These are phyloP conservation scores for Metellina segmentata DNA, from an alignment of 2,888 invertebrate species.

Conservation along the genomic window DNA sequence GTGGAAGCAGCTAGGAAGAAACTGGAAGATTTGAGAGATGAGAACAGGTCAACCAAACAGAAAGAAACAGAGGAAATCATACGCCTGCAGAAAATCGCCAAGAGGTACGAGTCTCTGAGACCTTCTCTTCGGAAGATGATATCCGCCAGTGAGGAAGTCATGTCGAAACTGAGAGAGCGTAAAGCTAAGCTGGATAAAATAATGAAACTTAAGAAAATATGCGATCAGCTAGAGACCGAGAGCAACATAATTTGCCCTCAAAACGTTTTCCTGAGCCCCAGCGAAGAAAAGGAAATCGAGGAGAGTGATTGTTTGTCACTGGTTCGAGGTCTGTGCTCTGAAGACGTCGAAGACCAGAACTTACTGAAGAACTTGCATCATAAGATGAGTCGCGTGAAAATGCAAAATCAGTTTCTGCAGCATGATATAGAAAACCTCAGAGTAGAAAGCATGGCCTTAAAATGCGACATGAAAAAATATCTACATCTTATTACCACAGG, in stretches of 20 bases:
- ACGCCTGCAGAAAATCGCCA: constrained; percentile 37
- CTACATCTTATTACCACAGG: constrained; percentile 52
- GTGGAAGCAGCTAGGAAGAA: constrained; percentile 22
- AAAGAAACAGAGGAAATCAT: constrained; percentile 41
- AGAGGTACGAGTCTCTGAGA: neutral
- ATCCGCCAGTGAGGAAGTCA: constrained; percentile 59
- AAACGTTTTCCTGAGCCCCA: neutral
- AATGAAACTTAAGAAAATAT: constrained; percentile 53
- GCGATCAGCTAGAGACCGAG: constrained; percentile 52
- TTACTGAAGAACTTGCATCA: constrained; percentile 38
- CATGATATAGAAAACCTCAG: constrained; percentile 54
- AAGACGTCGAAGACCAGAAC: constrained; percentile 49
- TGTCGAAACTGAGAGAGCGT: constrained; percentile 44
- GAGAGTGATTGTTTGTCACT: constrained; percentile 49
- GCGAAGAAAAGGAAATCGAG: neutral
- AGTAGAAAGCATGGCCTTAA: constrained; percentile 45
- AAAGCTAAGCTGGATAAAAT: constrained; percentile 55
- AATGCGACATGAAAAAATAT: constrained; percentile 67
- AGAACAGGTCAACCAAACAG: constrained; percentile 28
- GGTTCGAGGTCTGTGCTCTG: constrained; percentile 16
- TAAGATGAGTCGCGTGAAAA: constrained; percentile 34
- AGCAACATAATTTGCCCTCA: neutral
- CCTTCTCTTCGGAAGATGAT: constrained; percentile 63
- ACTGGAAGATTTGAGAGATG: constrained; percentile 27
- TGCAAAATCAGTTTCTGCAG: constrained; percentile 52